Base-by-base conservation (phyloP, 2,888 invertebrate genomes). In the Fragum fragum region DNA sequence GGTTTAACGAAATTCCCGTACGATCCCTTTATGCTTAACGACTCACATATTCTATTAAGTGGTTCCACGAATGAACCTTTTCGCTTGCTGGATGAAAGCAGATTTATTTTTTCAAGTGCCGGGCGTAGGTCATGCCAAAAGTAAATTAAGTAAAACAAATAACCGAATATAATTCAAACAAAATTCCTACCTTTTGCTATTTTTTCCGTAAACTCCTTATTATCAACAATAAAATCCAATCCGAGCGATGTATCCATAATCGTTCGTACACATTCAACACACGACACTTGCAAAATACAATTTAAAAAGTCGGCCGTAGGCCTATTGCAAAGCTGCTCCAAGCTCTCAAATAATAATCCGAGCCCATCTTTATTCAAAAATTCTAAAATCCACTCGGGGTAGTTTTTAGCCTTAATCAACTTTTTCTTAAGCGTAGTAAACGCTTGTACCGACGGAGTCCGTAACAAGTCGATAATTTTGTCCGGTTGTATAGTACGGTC, bases 171-270 rank as follows among this genome's bases (percentile, higher is more conserved):
- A 61, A 14, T 42, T 28, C n/a, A 66, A 47, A 47, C n/a, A 47
- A 47, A 69, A 26, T 39, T 72, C 92, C 85, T 86, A 96, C 96
- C 96, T 93, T 97, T 97, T 75, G 98, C 98, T 93, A 98, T 96
- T 95, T 98, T 98, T 92, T 96, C 96, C 91, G 97, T 97, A 95
- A 98, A 98, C 95, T 98, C 98, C 90, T 97, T 97, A 95, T 98
- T 98, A 95, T 98, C 98, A 91, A 98, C 98, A 94, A 98, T 98
- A 95, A 98, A 98, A 96, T 98, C 98, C 95, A 98, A 96, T 92
- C 98, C 98, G 94, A 98, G 97, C 92, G 97, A 96, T 94, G 98
- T 97, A 96, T 98, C 98, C 98, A 98, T 97, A 74, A 89, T 87
- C 73, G 87, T 86, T 59, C 84, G 80, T 39, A 91, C 85, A 75